Evolutionary conservation across 2,113 vertebrate genomes (phyloP), one percentile per base, ranked within the genome.

Genomic region (Gymnobelideus leadbeateri): DNA sequence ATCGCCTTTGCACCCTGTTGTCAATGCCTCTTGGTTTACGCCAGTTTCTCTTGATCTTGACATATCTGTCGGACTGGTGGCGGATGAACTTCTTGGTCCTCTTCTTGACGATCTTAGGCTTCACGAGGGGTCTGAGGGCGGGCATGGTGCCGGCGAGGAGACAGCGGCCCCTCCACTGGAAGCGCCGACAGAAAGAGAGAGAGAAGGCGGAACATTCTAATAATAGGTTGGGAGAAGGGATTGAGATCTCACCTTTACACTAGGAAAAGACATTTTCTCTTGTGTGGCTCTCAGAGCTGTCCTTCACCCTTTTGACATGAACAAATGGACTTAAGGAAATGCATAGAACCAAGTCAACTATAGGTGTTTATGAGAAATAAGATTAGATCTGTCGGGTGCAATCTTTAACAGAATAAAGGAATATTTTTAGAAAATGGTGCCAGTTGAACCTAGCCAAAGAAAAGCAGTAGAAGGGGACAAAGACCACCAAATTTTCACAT

Each of bases 321-420:
- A 84, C 37, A 84, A 84, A 84, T 84, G 68, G 68, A 68, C 68
- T 43, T 2, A 84, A 84, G n/a, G 16, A 84, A 84, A 84, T 84
- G n/a, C 19, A 43, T n/a, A 84, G 7, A 28, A 23, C 6, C 0
- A 6, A n/a, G 37, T 43, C 68, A 84, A 43, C 68, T 43, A 84
- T n/a, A 84, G 68, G 68, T 84, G 68, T 84, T 84, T n/a, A 84
- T 43, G 68, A 84, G 68, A 84, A 84, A 84, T 43, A 84, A 84
- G 37, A 43, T 84, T 43, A 84, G n/a, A 43, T 84, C 19, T 84
- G 68, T 84, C 68, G 43, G 68, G 19, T 84, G 19, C 10, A 23
- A n/a, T 84, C n/a, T 8, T 84, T 84, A 43, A 43, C 68, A 43
- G n/a, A 84, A 84, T 43, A 84, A 84, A 84, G 68, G 68, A 43